These are phyloP conservation scores for Danaus chrysippus DNA, from an alignment of 2,888 invertebrate genomes.

Conservation along the genomic window DNA sequence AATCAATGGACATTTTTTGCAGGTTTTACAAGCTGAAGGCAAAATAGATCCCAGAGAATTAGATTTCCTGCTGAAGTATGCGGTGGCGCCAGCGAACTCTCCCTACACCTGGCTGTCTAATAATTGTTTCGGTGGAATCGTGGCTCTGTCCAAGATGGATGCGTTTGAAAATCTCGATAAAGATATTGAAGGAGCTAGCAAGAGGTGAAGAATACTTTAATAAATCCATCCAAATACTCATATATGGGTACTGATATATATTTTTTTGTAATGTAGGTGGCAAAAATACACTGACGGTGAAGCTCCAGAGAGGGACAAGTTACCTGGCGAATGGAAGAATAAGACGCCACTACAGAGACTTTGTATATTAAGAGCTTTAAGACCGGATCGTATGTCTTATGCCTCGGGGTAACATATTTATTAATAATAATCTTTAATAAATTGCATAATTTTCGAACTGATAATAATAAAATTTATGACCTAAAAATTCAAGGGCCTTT, in stretches of 20 bases:
- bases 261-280: slow-evolving; percentile 80
- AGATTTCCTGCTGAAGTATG: slow-evolving; percentile 93
- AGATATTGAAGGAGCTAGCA: slow-evolving; percentile 94
- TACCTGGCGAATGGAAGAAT: slow-evolving; percentile 98
- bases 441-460: no score
- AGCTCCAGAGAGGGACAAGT: slow-evolving; percentile 94
- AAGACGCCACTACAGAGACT: slow-evolving; percentile 90
- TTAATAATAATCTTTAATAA: background rate
- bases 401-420: slow-evolving; percentile 81
- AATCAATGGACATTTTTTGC: background rate
- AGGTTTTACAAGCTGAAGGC: slow-evolving; percentile 70
- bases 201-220: slow-evolving; percentile 66
- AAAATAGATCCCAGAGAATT: slow-evolving; percentile 87
- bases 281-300: slow-evolving; percentile 95
- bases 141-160: slow-evolving; percentile 85
- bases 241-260: background rate
- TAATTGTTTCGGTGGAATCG: slow-evolving; percentile 89
- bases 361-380: slow-evolving; percentile 94
- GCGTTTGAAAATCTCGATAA: slow-evolving; percentile 92
- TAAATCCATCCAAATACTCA: background rate
- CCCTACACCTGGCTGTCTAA: slow-evolving; percentile 92
- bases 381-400: slow-evolving; percentile 97
- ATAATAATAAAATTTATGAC: no score
- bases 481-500: slow-evolving; percentile 80
- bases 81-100: slow-evolving; percentile 84